Evolutionary conservation across 2,797 vertebrate genomes (phyloP).

Genomic region (Micropoecilia bifurca): DNA sequence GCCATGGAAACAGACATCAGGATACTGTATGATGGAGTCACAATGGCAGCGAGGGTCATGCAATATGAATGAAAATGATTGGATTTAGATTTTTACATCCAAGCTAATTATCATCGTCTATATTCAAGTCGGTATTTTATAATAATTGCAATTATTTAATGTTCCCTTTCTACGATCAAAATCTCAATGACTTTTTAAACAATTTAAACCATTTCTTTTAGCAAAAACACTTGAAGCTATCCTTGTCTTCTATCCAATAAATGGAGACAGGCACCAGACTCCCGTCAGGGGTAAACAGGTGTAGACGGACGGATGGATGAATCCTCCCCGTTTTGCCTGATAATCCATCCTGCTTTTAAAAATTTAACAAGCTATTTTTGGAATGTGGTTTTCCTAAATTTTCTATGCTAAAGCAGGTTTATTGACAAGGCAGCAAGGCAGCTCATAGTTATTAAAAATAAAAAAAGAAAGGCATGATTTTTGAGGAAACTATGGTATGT

Average conservation of each 20-base stretch:
- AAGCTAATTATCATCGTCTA: neutral
- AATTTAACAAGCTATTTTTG: neutral
- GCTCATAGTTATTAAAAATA: too few relatives aligned
- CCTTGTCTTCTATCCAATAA: neutral
- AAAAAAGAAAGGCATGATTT: neutral
- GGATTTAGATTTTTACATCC: neutral
- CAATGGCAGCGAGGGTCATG: neutral
- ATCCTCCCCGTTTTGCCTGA: neutral
- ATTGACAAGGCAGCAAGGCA: too few relatives aligned
- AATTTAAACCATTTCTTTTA: neutral
- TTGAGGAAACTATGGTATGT: neutral
- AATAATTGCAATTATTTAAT: neutral
- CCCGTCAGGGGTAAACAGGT: neutral
- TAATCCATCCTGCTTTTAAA: neutral
- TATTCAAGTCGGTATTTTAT: too few relatives aligned
- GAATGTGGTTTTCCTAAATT: neutral
- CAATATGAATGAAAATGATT: neutral
- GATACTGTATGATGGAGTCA: neutral
- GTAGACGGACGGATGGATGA: neutral
- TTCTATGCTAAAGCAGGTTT: neutral
- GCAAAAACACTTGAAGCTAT: neutral
- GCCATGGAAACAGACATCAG: constrained; percentile 15
- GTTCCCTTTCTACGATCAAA: neutral
- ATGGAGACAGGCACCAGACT: neutral
- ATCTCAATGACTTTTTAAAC: neutral